Percentiles rank a stretch among this genome's conserved stretches.
Conservation (phyloP, 2,797 vertebrate species). For the Rhinogobio ventralis region DNA sequence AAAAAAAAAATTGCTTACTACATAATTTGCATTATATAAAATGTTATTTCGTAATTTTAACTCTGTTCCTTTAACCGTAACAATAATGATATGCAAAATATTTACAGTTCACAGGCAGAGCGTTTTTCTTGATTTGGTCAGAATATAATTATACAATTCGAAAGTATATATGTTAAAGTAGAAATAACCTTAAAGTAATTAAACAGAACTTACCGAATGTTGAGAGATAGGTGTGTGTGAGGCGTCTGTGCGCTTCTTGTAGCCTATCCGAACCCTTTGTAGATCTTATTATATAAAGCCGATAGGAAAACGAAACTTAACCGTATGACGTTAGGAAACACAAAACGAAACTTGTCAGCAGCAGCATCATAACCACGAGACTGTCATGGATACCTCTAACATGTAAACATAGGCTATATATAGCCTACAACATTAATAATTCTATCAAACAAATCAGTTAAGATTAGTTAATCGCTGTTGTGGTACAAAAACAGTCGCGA, state of each 20-base stretch:
- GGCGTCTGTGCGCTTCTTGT: not conserved
- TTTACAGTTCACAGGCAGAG: not conserved
- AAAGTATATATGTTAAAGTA: not conserved
- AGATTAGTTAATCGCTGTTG: not conserved
- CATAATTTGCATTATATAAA: not conserved
- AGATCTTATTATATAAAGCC: not conserved
- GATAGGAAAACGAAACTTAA: not conserved
- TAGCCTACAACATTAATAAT: not conserved
- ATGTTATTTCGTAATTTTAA: not conserved
- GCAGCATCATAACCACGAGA: not conserved
- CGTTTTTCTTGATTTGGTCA: not conserved
- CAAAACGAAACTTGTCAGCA: not conserved
- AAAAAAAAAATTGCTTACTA: not conserved
- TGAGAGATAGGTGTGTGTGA: not conserved
- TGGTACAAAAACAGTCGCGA: not conserved
- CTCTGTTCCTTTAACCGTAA: not conserved
- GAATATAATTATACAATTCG: not conserved
- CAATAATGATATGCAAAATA: not conserved
- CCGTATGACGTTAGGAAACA: not conserved
- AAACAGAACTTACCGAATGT: not conserved
- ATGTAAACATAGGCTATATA: not conserved
- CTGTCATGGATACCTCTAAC: not conserved
- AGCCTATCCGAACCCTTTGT: not conserved
- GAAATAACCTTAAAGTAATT: not conserved
- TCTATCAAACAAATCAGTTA: not conserved